Evolutionary conservation across 2,797 vertebrate species (phyloP).

Genomic region (Adelosebastes latens): DNA sequence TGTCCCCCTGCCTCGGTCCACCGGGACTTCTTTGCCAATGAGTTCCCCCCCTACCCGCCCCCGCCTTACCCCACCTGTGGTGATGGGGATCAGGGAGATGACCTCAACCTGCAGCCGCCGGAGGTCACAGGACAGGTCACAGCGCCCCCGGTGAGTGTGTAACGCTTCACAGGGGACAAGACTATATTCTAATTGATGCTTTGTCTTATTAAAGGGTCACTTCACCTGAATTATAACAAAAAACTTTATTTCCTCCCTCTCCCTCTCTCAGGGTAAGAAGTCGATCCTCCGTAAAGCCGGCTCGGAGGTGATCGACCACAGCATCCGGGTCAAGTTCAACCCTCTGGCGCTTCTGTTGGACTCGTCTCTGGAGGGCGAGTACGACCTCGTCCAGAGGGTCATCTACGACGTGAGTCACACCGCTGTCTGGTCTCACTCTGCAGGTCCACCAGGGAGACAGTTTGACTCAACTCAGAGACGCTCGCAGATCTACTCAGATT

Average conservation of each 20-base stretch:
- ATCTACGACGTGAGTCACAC: conserved; percentile 91
- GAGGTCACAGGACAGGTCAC: conserved; percentile 90
- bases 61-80: conserved; percentile 88
- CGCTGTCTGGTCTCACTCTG: fast-evolving
- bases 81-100: conserved; percentile 84
- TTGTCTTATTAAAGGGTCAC: not conserved
- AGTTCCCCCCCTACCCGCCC: conserved; percentile 92
- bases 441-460: not conserved
- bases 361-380: conserved; percentile 96
- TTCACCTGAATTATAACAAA: not conserved
- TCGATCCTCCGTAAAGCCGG: conserved; percentile 89
- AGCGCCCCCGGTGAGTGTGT: conserved; percentile 84
- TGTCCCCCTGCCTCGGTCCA: conserved; percentile 1
- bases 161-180: not conserved
- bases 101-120: conserved; percentile 85
- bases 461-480: not conserved
- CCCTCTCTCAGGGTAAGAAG: conserved; percentile 86
- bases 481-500: not conserved
- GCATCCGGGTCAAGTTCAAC: conserved; percentile 92
- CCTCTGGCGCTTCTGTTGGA: conserved; percentile 93
- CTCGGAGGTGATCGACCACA: conserved; percentile 85
- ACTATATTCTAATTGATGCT: not conserved
- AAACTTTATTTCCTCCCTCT: not conserved
- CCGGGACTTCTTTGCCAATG: conserved; percentile 84
- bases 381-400: conserved; percentile 96